These are phyloP conservation scores for Hylaeus anthracinus DNA, from an alignment of 1,140 invertebrate species.

Conservation along the genomic window DNA sequence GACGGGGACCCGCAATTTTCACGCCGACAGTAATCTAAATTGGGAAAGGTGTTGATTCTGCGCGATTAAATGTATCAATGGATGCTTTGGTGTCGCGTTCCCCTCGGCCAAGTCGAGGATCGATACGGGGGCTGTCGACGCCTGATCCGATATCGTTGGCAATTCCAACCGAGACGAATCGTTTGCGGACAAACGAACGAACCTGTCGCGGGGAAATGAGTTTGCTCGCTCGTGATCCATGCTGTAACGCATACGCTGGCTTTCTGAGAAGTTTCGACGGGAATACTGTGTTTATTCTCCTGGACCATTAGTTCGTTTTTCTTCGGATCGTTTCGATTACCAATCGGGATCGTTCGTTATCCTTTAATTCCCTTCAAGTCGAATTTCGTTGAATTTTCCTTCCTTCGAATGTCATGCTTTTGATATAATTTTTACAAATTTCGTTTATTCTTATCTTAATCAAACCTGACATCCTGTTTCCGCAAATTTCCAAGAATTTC, in stretches of 20 bases:
- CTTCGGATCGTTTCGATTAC: too few relatives aligned
- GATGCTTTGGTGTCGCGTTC: not conserved
- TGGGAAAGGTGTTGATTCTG: slow-evolving; percentile 26
- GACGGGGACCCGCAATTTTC: not conserved
- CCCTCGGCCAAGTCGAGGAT: slow-evolving; percentile 1
- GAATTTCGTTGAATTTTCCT: too few relatives aligned
- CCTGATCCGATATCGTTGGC: slow-evolving; percentile 1
- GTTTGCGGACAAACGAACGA: slow-evolving; percentile 28
- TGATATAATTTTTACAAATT: too few relatives aligned
- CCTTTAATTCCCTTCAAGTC: too few relatives aligned
- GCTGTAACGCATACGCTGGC: too few relatives aligned
- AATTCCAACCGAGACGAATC: slow-evolving; percentile 43
- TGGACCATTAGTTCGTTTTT: not conserved
- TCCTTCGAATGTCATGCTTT: too few relatives aligned
- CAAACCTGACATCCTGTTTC: too few relatives aligned
- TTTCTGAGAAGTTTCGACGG: too few relatives aligned
- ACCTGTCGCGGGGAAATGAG: slow-evolving; percentile 32
- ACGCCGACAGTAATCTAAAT: slow-evolving; percentile 22
- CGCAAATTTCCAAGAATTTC: too few relatives aligned
- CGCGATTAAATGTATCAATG: slow-evolving; percentile 38
- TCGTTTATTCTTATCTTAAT: too few relatives aligned
- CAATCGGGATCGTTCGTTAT: too few relatives aligned
- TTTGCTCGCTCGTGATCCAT: slow-evolving; percentile 2
- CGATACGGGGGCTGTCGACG: not conserved
- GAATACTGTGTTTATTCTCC: not conserved